Base-by-base conservation (phyloP, 2,888 invertebrate genomes). In the Selenia dentaria region DNA sequence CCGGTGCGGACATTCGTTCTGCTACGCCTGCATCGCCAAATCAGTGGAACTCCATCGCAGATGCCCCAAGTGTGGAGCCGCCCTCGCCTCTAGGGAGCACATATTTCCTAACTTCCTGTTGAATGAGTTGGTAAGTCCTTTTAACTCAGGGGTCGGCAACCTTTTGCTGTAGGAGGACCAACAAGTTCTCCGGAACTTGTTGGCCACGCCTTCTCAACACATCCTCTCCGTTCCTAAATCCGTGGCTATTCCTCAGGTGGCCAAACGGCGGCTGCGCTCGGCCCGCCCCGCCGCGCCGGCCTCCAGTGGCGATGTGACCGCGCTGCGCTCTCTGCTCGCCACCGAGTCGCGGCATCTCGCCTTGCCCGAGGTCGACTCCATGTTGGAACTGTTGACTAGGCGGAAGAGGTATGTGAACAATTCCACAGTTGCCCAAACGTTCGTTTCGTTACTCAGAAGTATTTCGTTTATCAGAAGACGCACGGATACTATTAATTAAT, bases 1-100 rank as follows among this genome's bases (percentile, higher is more conserved):
- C 0, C 94, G 95, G 59, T 98, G 98, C 83, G 98, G 98, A 0
- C 98, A 98, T 77, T 97, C 97, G 1, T 98, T 96, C 86, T 98
- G 98, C 81, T 94, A 93, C 71, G 92, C 93, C 10, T 98, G 98
- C 80, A 96, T 98, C 65, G 64, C 68, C 36, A 97, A 97, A 89
- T 94, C 96, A 9, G 98, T 98, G 79, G 97, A 98, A 92, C 94
- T 98, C 35, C 87, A 88, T 52, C 71, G 85, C 1, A 91, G 95
- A 31, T 98, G 97, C 76, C 97, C 97, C 1, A 96, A 96, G 76
- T 98, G 97, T 77, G 95, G 94, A 63, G 94, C 93, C 8, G 91
- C 93, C 1, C 85, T 97, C 5, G 93, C 93, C 1, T 93, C 92
- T 0, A 91, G 92, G 55, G 96, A 94, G 59, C 92, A 94, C 67